Percentiles rank a stretch among this genome's conserved stretches.
Conservation (phyloP, 1,140 invertebrate genomes). For the Nilaparvata lugens region DNA sequence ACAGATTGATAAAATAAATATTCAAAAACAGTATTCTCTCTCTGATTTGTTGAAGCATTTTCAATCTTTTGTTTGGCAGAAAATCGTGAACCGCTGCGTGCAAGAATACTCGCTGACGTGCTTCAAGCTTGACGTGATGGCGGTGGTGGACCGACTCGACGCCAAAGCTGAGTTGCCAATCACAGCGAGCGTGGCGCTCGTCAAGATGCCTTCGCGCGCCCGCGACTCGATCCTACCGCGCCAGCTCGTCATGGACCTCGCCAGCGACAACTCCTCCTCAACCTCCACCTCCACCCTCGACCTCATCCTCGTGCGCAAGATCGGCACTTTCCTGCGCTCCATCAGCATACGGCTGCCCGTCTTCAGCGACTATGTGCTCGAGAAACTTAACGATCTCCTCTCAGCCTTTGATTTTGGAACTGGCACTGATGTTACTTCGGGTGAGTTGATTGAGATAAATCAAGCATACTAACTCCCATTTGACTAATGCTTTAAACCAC, state of each 20-base stretch:
- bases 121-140: constrained; percentile 68
- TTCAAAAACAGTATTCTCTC: too few species aligned
- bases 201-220: neutral
- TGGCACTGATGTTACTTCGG: too few species aligned
- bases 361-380: neutral
- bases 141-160: constrained; percentile 59
- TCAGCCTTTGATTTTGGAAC: too few species aligned
- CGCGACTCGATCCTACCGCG: neutral
- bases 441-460: too few species aligned
- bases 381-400: too few species aligned
- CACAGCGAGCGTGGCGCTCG: constrained; percentile 36
- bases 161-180: constrained; percentile 47
- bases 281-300: neutral
- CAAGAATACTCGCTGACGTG: constrained; percentile 64
- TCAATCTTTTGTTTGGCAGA: constrained; percentile 15
- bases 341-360: neutral
- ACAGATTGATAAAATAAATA: too few species aligned
- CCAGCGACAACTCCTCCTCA: neutral
- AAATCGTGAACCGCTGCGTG: constrained; percentile 38
- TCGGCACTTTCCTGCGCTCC: neutral
- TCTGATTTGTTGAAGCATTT: too few species aligned
- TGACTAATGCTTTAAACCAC: too few species aligned
- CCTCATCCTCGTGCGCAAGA: neutral
- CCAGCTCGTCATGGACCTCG: neutral
- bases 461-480: too few species aligned